Percentiles rank a stretch among this genome's conserved stretches.
Conservation (phyloP, 2,113 vertebrate species). For the Corvus moneduloides region DNA sequence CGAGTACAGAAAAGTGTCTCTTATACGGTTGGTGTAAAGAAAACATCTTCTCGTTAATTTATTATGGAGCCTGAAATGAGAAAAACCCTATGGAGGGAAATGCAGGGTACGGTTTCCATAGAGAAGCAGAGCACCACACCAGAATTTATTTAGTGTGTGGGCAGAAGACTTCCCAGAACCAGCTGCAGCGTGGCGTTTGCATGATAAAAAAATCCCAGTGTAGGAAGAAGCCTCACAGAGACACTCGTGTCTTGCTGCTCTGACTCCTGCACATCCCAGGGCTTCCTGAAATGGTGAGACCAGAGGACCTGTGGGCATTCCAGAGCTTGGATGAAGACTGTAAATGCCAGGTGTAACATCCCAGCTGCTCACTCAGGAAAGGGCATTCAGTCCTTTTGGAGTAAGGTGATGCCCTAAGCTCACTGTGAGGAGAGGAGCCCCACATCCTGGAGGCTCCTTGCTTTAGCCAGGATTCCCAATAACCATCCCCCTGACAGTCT, state of each 20-base stretch:
- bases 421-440: not conserved
- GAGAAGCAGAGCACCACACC: constrained; percentile 54
- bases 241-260: not conserved
- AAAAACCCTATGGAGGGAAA: constrained; percentile 59
- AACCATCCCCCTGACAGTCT: not conserved
- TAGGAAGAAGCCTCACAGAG: not conserved
- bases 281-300: not conserved
- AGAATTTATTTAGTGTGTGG: constrained; percentile 63
- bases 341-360: too few species aligned
- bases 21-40: constrained; percentile 65
- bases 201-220: not conserved
- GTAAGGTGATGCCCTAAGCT: not conserved
- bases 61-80: constrained; percentile 67
- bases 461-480: not conserved
- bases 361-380: not conserved
- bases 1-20: constrained; percentile 61
- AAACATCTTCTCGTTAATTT: constrained; percentile 73
- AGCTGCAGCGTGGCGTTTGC: constrained; percentile 12
- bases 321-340: not conserved
- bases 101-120: constrained; percentile 52
- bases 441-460: not conserved
- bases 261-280: not conserved
- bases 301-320: not conserved
- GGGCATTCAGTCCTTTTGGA: not conserved
- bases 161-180: constrained; percentile 54